phyloP scores from a whole-genome alignment of 2,113 vertebrate species.

The Indicator maculatus region DNA sequence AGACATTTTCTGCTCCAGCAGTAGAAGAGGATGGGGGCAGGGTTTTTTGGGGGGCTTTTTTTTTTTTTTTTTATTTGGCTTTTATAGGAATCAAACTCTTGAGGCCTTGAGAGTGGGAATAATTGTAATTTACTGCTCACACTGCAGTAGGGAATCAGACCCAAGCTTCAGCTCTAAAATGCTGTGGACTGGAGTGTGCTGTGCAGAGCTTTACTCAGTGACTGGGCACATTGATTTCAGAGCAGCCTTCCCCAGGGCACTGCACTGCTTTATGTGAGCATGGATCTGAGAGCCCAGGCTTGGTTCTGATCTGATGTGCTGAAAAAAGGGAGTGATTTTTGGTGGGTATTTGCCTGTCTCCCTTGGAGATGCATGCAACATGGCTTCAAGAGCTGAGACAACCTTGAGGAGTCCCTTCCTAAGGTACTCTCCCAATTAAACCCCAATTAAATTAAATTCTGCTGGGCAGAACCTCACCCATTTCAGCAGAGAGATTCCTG shows the following conservation, averaged over 20 bases:
- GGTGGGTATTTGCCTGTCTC: background rate
- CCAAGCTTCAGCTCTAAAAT: background rate
- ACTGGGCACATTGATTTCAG: background rate
- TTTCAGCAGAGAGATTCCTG: background rate
- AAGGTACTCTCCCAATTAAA: background rate
- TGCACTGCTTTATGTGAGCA: background rate
- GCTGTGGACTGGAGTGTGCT: background rate
- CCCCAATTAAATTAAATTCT: background rate
- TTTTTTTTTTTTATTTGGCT: background rate
- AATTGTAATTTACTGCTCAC: background rate
- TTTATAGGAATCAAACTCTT: slow-evolving; percentile 11
- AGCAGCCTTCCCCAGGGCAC: background rate
- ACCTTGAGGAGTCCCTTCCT: background rate
- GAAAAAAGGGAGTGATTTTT: background rate
- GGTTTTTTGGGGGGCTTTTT: no score
- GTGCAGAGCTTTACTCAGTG: background rate
- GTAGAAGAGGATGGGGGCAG: background rate
- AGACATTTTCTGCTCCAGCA: slow-evolving; percentile 31
- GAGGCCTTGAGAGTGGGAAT: background rate
- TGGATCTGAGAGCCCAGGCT: background rate
- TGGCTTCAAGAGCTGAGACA: background rate
- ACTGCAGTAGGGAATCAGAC: background rate
- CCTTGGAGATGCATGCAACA: background rate
- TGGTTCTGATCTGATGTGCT: background rate
- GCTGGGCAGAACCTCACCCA: background rate